These are phyloP conservation scores for Torymus auratus DNA, from an alignment of 2,888 invertebrate species.

Conservation along the genomic window DNA sequence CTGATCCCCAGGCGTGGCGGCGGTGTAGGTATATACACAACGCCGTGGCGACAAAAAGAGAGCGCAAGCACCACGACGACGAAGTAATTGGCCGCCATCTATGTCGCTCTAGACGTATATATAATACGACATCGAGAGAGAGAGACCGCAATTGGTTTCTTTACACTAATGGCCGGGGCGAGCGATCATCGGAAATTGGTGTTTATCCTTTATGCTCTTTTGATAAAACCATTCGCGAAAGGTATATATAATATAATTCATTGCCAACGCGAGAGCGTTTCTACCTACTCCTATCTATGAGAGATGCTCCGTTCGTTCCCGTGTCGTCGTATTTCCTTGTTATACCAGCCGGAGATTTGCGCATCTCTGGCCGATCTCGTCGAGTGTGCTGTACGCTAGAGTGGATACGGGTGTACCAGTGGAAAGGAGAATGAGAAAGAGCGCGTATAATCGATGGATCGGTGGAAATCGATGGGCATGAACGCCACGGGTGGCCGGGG, in stretches of 20 bases:
- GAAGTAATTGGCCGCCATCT: too few species aligned
- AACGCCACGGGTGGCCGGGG: slow-evolving; percentile 40
- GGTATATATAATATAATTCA: slow-evolving; percentile 3
- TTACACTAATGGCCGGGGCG: neutral
- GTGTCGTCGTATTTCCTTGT: slow-evolving; percentile 34
- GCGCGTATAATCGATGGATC: slow-evolving; percentile 18
- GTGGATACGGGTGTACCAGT: neutral
- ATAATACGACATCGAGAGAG: too few species aligned
- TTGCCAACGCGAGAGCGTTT: neutral
- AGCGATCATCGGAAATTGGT: slow-evolving; percentile 26
- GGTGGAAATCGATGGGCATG: slow-evolving; percentile 5
- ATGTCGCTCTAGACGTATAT: too few species aligned
- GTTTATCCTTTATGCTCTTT: neutral
- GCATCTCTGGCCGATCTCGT: too few species aligned
- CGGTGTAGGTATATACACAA: too few species aligned
- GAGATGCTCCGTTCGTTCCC: neutral
- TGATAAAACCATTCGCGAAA: slow-evolving; percentile 11
- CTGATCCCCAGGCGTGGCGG: too few species aligned
- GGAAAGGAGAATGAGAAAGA: too few species aligned
- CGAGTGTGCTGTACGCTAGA: too few species aligned
- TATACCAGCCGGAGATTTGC: neutral
- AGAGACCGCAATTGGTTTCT: too few species aligned
- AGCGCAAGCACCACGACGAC: too few species aligned
- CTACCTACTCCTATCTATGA: neutral
- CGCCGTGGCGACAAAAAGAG: slow-evolving; percentile 8